Evolutionary conservation across 2,113 vertebrate species (phyloP), one percentile per base, ranked within the genome.

Genomic region (Corvus cornix): DNA sequence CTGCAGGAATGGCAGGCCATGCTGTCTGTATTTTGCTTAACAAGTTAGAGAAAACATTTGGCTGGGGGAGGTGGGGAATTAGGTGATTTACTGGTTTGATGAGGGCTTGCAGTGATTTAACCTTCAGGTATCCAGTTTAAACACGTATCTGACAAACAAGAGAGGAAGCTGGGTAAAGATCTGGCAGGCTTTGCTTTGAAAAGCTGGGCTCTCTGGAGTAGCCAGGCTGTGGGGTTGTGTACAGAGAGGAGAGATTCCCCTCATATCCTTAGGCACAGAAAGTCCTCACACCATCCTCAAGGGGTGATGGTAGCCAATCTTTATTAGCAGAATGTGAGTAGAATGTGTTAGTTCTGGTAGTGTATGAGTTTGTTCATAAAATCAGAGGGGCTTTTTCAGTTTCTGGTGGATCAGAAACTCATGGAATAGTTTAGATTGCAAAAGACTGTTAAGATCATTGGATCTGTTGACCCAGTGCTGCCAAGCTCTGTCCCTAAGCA

Each of bases 11-110:
- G 90, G 82, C 84, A 96, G 84, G 20, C 75, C 24, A 8, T 46
- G 60, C 43, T 85, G 72, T 85, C 95, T 96, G 96, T 97, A 86
- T 96, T 96, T 83, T 95, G 93, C 92, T 85, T 84, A 66, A 82
- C 80, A 83, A 86, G 94, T 94, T 69, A 91, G 31, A 86, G 88
- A 76, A 89, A 97, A 95, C 62, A 39, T 77, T 62, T 91, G 28
- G 72, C 80, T 89, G 77, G 26, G 59, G 90, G 90, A 96, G 39
- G 88, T 20, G 48, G 66, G 62, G 77, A 93, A 78, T 51, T 52
- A 75, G 39, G 93, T 70, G 78, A 89, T 88, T 96, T 93, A 56
- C 81, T 75, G 62, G 58, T 93, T 83, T 92, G 92, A 67, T 91
- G 94, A 90, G 64, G 26, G 68, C 60, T 68, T 68, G 82, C 55